phyloP scores from a whole-genome alignment of 2,888 invertebrate species.

The Cancer borealis region DNA sequence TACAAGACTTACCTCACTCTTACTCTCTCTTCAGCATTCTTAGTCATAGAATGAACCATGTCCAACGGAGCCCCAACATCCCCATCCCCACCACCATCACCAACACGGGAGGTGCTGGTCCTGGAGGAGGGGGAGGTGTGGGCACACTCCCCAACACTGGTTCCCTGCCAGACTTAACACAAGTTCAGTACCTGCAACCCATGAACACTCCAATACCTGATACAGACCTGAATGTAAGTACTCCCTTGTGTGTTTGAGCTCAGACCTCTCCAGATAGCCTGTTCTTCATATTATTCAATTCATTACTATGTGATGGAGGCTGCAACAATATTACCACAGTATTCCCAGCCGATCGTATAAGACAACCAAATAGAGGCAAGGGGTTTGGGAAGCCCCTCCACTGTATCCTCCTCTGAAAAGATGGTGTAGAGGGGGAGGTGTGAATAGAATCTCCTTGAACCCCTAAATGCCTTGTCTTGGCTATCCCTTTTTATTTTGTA shows the following conservation, averaged over 20 bases:
- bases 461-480: too few relatives aligned
- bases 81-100: constrained; percentile 72
- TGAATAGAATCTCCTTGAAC: too few relatives aligned
- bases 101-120: constrained; percentile 64
- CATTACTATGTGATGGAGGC: too few relatives aligned
- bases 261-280: neutral
- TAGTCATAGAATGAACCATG: constrained; percentile 66
- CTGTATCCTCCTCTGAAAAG: too few relatives aligned
- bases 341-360: too few relatives aligned
- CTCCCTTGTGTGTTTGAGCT: neutral
- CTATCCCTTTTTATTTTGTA: too few relatives aligned
- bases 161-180: constrained; percentile 74
- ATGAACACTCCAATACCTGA: constrained; percentile 74
- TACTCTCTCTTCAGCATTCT: neutral
- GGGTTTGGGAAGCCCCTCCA: too few relatives aligned
- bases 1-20: neutral
- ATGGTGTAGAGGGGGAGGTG: too few relatives aligned
- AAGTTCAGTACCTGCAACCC: constrained; percentile 74
- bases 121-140: constrained; percentile 71
- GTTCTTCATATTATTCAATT: neutral
- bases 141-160: constrained; percentile 71
- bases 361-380: too few relatives aligned
- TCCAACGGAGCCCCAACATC: constrained; percentile 69
- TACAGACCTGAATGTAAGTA: constrained; percentile 62
- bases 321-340: too few relatives aligned